Percentiles rank a stretch among this genome's conserved stretches.
Conservation (phyloP, 1,140 invertebrate species). For the Drosophila ironensis region DNA sequence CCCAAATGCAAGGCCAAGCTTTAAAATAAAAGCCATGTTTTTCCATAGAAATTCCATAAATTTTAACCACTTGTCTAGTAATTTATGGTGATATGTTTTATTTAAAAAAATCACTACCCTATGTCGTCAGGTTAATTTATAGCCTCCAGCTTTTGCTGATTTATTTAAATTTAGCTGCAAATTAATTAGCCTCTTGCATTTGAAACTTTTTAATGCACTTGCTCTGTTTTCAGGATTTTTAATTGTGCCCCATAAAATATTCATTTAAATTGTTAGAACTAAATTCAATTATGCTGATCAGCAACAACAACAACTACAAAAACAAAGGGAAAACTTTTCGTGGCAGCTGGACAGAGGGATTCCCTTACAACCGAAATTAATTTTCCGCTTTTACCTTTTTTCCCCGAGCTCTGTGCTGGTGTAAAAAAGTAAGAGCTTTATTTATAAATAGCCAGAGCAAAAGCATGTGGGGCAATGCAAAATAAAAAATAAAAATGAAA, state of each 20-base stretch:
- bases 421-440: constrained; percentile 46
- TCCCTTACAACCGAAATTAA: background rate
- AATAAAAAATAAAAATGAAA: constrained; percentile 23
- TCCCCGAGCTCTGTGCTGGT: constrained; percentile 2
- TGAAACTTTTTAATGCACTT: constrained; percentile 26
- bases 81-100: too few relatives aligned
- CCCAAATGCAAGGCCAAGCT: too few relatives aligned
- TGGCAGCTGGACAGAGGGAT: constrained; percentile 24
- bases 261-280: constrained; percentile 65
- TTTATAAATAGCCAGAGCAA: constrained; percentile 68
- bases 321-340: constrained; percentile 13
- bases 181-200: constrained; percentile 20
- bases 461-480: constrained; percentile 34
- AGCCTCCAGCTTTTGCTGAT: background rate
- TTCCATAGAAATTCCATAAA: too few relatives aligned
- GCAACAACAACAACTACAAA: background rate
- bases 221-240: constrained; percentile 38
- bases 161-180: constrained; percentile 5
- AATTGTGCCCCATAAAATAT: constrained; percentile 69
- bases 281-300: constrained; percentile 73
- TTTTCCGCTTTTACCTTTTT: background rate
- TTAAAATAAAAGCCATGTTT: too few relatives aligned
- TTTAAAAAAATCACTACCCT: too few relatives aligned
- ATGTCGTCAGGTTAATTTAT: too few relatives aligned
- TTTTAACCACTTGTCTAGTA: too few relatives aligned